These are phyloP conservation scores for Thalassaphorura encarpata DNA, from an alignment of 1,140 invertebrate species.

Conservation along the genomic window DNA sequence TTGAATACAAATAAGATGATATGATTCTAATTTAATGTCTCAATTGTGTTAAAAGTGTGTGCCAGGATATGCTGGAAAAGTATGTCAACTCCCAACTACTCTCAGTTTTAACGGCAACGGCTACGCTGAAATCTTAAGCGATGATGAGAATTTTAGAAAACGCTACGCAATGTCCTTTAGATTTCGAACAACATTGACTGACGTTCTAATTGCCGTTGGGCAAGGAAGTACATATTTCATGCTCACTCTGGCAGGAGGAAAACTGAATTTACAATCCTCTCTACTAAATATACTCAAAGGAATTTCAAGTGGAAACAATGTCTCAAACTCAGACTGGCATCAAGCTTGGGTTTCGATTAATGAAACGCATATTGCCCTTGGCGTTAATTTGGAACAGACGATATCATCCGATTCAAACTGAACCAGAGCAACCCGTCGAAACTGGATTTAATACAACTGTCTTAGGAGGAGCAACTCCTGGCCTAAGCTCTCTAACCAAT, in stretches of 20 bases:
- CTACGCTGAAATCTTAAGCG: conserved; percentile 39
- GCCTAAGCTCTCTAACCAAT: conserved; percentile 20
- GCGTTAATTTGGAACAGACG: conserved; percentile 77
- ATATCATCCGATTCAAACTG: conserved; percentile 68
- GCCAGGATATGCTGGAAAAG: conserved; percentile 50
- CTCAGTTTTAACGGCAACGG: conserved; percentile 72
- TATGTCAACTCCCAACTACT: conserved; percentile 51
- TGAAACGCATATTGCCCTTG: conserved; percentile 39
- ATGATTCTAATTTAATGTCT: too few relatives aligned
- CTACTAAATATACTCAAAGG: conserved; percentile 77
- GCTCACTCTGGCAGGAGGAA: conserved; percentile 64
- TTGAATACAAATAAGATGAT: too few relatives aligned
- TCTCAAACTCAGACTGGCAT: conserved; percentile 25
- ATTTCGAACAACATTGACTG: conserved; percentile 79
- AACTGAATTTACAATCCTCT: conserved; percentile 73
- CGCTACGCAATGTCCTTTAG: conserved; percentile 78
- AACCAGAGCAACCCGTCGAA: conserved; percentile 33
- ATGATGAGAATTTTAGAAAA: conserved; percentile 46
- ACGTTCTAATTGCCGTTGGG: conserved; percentile 74
- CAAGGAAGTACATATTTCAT: conserved; percentile 71
- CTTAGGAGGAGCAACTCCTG: conserved; percentile 56
- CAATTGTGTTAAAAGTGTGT: too few relatives aligned
- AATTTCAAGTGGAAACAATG: conserved; percentile 23
- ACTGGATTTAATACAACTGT: conserved; percentile 72
- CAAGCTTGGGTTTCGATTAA: conserved; percentile 19